phyloP scores from a whole-genome alignment of 2,113 vertebrate species.

The Scortum barcoo region DNA sequence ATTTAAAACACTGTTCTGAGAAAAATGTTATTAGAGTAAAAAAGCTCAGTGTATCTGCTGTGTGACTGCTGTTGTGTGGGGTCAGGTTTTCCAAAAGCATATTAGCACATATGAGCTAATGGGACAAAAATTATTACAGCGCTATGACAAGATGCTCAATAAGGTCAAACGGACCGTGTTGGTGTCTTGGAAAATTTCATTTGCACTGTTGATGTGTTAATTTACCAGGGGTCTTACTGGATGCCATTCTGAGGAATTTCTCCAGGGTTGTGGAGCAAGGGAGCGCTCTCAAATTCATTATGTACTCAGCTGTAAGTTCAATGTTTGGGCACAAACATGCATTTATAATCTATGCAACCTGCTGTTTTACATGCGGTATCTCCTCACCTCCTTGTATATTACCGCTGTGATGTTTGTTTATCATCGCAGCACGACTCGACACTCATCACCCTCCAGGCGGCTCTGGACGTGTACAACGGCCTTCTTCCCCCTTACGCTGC shows the following conservation, averaged over 20 bases:
- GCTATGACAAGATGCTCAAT: slow-evolving; percentile 42
- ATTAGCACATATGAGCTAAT: slow-evolving; percentile 58
- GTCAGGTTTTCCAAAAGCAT: slow-evolving; percentile 33
- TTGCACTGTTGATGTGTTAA: slow-evolving; percentile 58
- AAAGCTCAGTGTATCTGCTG: slow-evolving; percentile 11
- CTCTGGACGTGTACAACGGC: slow-evolving; percentile 88
- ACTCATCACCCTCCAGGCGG: slow-evolving; percentile 89
- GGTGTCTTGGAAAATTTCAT: slow-evolving; percentile 41
- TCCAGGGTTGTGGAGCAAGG: slow-evolving; percentile 77
- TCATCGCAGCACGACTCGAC: slow-evolving; percentile 86
- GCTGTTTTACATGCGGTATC: slow-evolving; percentile 4
- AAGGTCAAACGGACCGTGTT: slow-evolving; percentile 55
- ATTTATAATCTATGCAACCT: slow-evolving; percentile 20
- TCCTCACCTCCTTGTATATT: slow-evolving; percentile 29
- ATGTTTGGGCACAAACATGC: slow-evolving; percentile 6
- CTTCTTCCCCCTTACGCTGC: slow-evolving; percentile 89
- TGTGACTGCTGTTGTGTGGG: slow-evolving; percentile 35
- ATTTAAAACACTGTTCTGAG: slow-evolving; percentile 28
- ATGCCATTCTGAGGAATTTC: slow-evolving; percentile 88
- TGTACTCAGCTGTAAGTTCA: slow-evolving; percentile 92
- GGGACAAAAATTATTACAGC: slow-evolving; percentile 40
- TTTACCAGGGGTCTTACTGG: slow-evolving; percentile 87
- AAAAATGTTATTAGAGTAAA: slow-evolving; percentile 1
- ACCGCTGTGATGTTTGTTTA: slow-evolving; percentile 50
- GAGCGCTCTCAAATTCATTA: slow-evolving; percentile 84